Base-by-base conservation (phyloP, 2,113 vertebrate species). In the Ceyx margarethae region DNA sequence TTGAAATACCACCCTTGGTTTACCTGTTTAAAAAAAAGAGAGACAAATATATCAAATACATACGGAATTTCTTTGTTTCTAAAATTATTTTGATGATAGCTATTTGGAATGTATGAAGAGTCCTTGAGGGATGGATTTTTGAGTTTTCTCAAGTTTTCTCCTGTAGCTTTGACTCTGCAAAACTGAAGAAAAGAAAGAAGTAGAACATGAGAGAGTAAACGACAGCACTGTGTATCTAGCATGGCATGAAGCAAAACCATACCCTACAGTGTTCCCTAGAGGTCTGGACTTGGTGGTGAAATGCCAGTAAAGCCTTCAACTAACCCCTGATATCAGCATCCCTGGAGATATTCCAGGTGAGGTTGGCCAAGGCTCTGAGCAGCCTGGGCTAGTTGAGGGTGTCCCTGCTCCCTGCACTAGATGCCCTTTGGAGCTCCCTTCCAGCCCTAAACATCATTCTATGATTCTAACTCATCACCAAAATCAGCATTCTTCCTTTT, bases 381-480 rank as follows among this genome's bases (percentile, higher is more conserved):
- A 37, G 37, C 37, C 37, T 10, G 37, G 37, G 4, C 37, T 37
- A 37, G 37, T 37, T 37, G 37, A 37, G 37, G 37, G 37, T 37
- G 37, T 37, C 37, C 37, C 37, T 37, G 37, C 37, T 37, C 37
- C 37, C 37, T 37, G 35, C 37, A 37, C 37, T 10, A 37, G 37
- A 37, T 37, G 37, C 37, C 37, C 37, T 37, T 37, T 37, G 37
- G 37, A 37, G 37, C 2, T 11, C 37, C 37, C 37, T 37, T 37
- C 37, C 37, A 37, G 37, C 37, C 37, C 37, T 37, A 37, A 37
- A 37, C 10, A 37, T 35, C 35, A 35, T 35, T 35, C 35, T 35
- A 35, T 35, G 35, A 35, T 37, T 37, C 12, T 25, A 65, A n/a
- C 1, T 1, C 3, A 1, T 9, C 2, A 2, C 19, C 0, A 0